Percentiles rank a stretch among this genome's conserved stretches.
These are phyloP conservation scores for Oryzaephilus surinamensis DNA, from an alignment of 1,140 invertebrate genomes.

Conservation along the genomic window DNA sequence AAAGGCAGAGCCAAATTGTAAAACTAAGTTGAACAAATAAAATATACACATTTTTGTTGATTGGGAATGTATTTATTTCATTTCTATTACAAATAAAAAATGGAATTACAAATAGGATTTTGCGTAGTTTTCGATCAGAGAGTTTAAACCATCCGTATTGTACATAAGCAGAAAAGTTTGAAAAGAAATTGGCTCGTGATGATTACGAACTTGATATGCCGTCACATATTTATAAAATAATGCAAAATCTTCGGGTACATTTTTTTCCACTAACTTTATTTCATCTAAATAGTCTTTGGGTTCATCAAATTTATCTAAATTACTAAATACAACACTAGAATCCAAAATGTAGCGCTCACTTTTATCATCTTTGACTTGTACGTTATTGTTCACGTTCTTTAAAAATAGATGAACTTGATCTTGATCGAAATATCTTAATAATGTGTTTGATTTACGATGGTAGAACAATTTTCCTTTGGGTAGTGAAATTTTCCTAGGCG, in stretches of 20 bases:
- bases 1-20: no score
- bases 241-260: conserved; percentile 19
- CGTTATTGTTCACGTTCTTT: background rate
- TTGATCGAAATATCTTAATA: conserved; percentile 22
- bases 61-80: no score
- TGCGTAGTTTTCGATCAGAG: conserved; percentile 16
- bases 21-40: no score
- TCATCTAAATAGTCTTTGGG: conserved; percentile 19
- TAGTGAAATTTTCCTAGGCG: no score
- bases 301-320: conserved; percentile 13
- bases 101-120: no score
- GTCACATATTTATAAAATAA: conserved; percentile 21
- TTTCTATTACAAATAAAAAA: no score
- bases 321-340: conserved; percentile 13
- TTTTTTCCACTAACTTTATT: conserved; percentile 14
- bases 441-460: conserved; percentile 14
- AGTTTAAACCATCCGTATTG: conserved; percentile 18
- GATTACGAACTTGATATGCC: conserved; percentile 20
- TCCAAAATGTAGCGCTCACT: conserved; percentile 16
- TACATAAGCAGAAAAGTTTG: conserved; percentile 21
- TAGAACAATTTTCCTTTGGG: conserved; percentile 20
- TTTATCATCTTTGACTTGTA: conserved; percentile 2
- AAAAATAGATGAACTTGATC: conserved; percentile 18
- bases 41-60: no score
- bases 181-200: conserved; percentile 19